These are phyloP conservation scores for Zaprionus tsacasi DNA, from an alignment of 1,140 invertebrate species.

Conservation along the genomic window DNA sequence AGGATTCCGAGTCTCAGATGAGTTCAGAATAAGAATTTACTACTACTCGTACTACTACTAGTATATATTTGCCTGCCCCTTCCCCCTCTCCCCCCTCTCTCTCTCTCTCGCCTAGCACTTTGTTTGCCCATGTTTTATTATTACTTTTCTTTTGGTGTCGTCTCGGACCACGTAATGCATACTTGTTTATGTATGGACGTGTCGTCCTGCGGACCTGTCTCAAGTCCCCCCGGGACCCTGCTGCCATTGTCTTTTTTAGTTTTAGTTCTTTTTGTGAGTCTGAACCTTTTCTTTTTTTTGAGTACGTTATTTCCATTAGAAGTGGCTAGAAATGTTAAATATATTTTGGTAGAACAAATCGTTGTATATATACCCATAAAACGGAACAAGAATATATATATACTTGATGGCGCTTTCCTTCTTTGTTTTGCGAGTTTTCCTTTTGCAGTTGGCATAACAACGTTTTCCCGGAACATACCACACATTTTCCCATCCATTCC, in stretches of 20 bases:
- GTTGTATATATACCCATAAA: too few species aligned
- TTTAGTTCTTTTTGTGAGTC: conserved; percentile 14
- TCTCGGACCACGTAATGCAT: conserved; percentile 63
- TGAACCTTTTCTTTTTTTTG: conserved; percentile 18
- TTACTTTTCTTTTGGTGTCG: conserved; percentile 56
- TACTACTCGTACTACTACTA: conserved; percentile 9
- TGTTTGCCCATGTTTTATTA: conserved; percentile 77
- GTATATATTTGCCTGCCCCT: conserved; percentile 24
- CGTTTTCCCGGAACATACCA: not conserved
- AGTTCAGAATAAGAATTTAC: conserved; percentile 30
- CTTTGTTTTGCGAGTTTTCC: not conserved
- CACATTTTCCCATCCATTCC: conserved; percentile 36
- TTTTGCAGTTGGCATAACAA: not conserved
- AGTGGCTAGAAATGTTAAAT: not conserved
- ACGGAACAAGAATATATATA: not conserved
- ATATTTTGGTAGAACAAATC: not conserved
- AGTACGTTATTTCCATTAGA: not conserved
- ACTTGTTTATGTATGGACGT: conserved; percentile 67
- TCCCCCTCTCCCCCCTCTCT: not conserved
- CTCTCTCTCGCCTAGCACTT: conserved; percentile 22
- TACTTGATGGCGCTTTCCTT: too few species aligned
- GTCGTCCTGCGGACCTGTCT: conserved; percentile 38
- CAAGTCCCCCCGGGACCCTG: conserved; percentile 39
- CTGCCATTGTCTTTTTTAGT: conserved; percentile 37
- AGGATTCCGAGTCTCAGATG: conserved; percentile 28